Percentiles rank a stretch among this genome's conserved stretches.
phyloP scores from a whole-genome alignment of 2,797 vertebrate genomes.

The Eutrigla gurnardus region DNA sequence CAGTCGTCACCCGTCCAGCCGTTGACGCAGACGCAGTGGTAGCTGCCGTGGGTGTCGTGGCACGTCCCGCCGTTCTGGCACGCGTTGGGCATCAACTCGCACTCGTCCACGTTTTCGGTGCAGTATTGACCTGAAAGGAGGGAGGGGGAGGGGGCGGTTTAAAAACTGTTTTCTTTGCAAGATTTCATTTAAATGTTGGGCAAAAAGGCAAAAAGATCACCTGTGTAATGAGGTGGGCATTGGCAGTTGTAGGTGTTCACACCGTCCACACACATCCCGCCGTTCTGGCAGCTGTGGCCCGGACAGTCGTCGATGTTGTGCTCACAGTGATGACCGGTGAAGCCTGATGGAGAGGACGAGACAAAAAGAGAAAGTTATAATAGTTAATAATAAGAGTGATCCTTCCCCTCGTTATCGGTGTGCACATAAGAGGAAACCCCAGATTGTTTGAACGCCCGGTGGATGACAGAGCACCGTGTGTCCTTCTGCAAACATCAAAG shows the following conservation, averaged over 20 bases:
- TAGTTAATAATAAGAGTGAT: constrained; percentile 54
- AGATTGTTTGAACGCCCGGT: constrained; percentile 54
- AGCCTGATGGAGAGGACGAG: constrained; percentile 84
- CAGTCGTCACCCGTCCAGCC: constrained; percentile 98
- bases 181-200: not conserved
- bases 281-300: constrained; percentile 91
- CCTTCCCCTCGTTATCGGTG: constrained; percentile 32
- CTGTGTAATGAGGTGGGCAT: constrained; percentile 92
- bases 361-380: not conserved
- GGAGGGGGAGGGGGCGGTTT: not conserved
- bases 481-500: constrained; percentile 66
- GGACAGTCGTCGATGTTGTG: constrained; percentile 95
- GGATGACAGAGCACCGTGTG: constrained; percentile 31
- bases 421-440: constrained; percentile 36
- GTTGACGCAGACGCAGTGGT: constrained; percentile 95
- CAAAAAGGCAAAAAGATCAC: constrained; percentile 65
- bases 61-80: constrained; percentile 98
- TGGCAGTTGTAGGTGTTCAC: constrained; percentile 99
- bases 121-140: constrained; percentile 91
- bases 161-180: not conserved
- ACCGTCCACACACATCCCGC: constrained; percentile 92
- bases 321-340: constrained; percentile 92
- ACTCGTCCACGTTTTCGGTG: constrained; percentile 95
- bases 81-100: constrained; percentile 95
- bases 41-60: constrained; percentile 93